phyloP scores from a whole-genome alignment of 2,797 vertebrate species.

The Tympanoctomys barrerae region DNA sequence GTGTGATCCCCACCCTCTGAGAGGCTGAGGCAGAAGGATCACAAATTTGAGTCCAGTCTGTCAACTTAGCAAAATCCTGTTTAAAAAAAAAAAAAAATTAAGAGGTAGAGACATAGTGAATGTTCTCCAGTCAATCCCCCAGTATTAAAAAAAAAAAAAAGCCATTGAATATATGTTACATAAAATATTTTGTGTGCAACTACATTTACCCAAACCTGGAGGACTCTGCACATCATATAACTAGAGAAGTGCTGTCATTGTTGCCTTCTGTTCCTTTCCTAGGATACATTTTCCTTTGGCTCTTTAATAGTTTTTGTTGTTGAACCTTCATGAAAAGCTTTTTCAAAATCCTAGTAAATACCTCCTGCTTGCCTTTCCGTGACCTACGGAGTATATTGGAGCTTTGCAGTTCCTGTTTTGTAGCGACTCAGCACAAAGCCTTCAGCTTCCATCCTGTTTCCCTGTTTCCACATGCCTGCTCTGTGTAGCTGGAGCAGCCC shows the following conservation, averaged over 20 bases:
- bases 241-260: background rate
- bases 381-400: background rate
- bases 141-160: background rate
- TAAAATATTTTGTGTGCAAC: background rate
- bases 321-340: background rate
- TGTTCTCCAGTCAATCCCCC: background rate
- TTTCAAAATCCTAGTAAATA: background rate
- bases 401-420: background rate
- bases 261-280: background rate
- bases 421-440: constrained; percentile 1
- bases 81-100: background rate
- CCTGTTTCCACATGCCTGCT: background rate
- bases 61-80: background rate
- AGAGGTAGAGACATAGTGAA: background rate
- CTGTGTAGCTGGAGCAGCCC: background rate
- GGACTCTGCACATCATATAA: background rate
- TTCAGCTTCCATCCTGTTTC: background rate
- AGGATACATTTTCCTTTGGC: background rate
- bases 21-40: background rate
- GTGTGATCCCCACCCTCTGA: background rate
- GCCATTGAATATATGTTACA: background rate
- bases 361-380: background rate
- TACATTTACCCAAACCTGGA: background rate
- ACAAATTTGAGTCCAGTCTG: background rate
- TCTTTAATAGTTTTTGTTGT: background rate